Percentiles rank a stretch among this genome's conserved stretches.
These are phyloP conservation scores for Lepidocyrtoides sp. DNA, from an alignment of 2,888 invertebrate species.

Conservation along the genomic window DNA sequence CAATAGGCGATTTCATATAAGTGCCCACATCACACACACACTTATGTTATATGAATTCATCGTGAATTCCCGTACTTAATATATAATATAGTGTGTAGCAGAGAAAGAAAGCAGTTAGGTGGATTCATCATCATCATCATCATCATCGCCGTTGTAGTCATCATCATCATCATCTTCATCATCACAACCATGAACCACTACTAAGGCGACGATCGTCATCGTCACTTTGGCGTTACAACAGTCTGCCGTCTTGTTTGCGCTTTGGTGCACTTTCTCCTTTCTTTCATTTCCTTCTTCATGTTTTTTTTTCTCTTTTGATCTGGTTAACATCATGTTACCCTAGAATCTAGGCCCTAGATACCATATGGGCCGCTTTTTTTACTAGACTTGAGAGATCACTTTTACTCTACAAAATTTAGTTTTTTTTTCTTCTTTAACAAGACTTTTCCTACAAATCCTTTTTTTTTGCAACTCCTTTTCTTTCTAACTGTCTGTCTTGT, in stretches of 20 bases:
- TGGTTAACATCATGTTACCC: neutral
- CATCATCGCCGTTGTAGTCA: neutral
- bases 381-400: neutral
- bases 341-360: too few species aligned
- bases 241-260: neutral
- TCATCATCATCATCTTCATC: neutral
- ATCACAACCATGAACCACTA: neutral
- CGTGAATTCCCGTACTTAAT: neutral
- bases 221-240: neutral
- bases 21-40: neutral
- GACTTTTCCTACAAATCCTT: neutral
- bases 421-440: neutral
- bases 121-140: neutral
- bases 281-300: too few species aligned
- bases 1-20: too few species aligned
- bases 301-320: conserved; percentile 44
- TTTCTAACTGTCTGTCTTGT: neutral
- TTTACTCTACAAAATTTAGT: neutral
- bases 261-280: conserved; percentile 8
- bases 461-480: neutral
- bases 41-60: too few species aligned
- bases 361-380: conserved; percentile 12
- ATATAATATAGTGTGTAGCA: neutral
- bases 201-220: neutral
- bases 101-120: conserved; percentile 15